Percentiles rank a stretch among this genome's conserved stretches.
Evolutionary conservation across 2,888 invertebrate species (phyloP).

Genomic region (Thumatha senex): DNA sequence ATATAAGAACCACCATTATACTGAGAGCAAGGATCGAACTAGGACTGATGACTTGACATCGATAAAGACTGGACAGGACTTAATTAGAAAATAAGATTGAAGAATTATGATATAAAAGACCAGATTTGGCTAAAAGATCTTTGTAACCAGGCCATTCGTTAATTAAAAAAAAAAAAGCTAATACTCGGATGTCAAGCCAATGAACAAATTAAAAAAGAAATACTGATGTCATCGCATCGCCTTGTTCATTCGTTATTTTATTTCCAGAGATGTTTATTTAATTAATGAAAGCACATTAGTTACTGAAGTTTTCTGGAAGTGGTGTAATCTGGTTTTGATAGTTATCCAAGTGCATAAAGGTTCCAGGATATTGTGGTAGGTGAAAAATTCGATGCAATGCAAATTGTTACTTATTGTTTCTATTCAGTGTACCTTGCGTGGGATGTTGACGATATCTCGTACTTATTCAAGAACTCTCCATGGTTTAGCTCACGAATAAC

Average conservation of each 20-base stretch:
- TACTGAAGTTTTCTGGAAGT: constrained; percentile 18
- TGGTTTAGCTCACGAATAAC: constrained; percentile 8
- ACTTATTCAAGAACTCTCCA: constrained; percentile 26
- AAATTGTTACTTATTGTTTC: constrained; percentile 46
- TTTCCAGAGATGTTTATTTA: constrained; percentile 32
- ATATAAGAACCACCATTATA: no score
- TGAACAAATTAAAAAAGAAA: neutral
- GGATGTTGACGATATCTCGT: constrained; percentile 59
- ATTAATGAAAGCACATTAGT: constrained; percentile 18
- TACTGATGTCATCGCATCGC: constrained; percentile 62
- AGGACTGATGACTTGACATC: no score
- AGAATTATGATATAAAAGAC: no score
- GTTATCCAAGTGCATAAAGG: constrained; percentile 29
- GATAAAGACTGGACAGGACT: no score
- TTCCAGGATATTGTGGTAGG: constrained; percentile 57
- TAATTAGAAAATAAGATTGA: no score
- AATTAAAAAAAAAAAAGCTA: no score
- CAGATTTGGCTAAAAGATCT: no score
- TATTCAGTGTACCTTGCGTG: constrained; percentile 68
- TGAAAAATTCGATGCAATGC: constrained; percentile 40
- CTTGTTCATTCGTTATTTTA: constrained; percentile 16
- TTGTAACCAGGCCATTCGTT: no score
- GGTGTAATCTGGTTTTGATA: constrained; percentile 12
- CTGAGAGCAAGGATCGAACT: no score
- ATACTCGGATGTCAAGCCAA: no score